These are phyloP conservation scores for Numida meleagris DNA, from an alignment of 2,113 vertebrate species.

Conservation along the genomic window DNA sequence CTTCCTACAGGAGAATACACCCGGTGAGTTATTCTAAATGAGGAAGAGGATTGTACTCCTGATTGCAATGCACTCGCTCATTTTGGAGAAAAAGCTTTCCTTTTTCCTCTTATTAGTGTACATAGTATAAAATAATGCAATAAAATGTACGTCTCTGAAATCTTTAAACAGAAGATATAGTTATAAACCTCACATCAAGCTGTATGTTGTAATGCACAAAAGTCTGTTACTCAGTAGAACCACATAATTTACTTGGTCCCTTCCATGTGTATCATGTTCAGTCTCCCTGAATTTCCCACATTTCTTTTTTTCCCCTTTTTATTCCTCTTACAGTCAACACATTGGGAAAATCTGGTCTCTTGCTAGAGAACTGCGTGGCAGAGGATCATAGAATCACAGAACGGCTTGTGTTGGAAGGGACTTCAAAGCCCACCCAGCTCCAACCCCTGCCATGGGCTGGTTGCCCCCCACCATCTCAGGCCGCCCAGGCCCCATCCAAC, in stretches of 20 bases:
- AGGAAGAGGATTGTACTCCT: not conserved
- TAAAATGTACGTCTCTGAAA: not conserved
- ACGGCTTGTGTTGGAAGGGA: too few relatives aligned
- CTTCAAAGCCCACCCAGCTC: too few relatives aligned
- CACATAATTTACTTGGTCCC: not conserved
- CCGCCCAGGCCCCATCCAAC: too few relatives aligned
- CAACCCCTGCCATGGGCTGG: too few relatives aligned
- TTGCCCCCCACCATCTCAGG: too few relatives aligned
- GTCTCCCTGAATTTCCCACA: not conserved
- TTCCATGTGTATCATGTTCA: not conserved
- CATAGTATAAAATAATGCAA: not conserved
- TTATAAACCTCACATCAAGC: not conserved
- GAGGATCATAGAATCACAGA: too few relatives aligned
- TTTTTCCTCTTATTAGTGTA: not conserved
- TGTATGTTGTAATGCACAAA: not conserved
- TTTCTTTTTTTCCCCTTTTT: not conserved
- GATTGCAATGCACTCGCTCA: not conserved
- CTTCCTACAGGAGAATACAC: not conserved
- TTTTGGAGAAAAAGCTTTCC: not conserved
- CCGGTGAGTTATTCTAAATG: not conserved
- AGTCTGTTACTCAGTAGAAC: not conserved
- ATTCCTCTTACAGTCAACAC: not conserved
- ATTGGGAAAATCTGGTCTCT: too few relatives aligned
- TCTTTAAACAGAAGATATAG: not conserved
- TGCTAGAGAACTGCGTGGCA: not conserved